Base-by-base conservation (phyloP, 2,113 vertebrate species). In the Melanotaenia duboulayi region DNA sequence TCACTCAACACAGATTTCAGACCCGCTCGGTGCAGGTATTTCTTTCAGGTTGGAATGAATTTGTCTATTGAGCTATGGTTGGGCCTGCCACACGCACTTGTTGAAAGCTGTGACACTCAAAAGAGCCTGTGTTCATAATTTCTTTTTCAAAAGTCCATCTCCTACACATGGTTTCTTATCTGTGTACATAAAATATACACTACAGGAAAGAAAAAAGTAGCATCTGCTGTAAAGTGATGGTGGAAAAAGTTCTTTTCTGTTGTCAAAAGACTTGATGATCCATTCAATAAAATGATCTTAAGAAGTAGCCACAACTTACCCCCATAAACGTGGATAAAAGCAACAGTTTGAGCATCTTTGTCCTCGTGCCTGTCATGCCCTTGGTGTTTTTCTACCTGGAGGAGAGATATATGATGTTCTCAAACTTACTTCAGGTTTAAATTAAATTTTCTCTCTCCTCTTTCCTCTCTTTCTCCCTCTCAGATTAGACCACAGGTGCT, bases 1-100 rank as follows among this genome's bases (percentile, higher is more conserved):
- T 93, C 92, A 93, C 88, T 93, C 93, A 94, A 84, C 90, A 89
- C 90, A 90, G 89, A 90, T 91, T 91, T 90, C 84, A 87, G 80
- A 42, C 24, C 70, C 77, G 81, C 56, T 74, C 85, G 67, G 77
- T 39, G 80, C 78, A 73, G 84, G 86, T 87, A 90, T 92, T 90
- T 90, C 77, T 90, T 83, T 92, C 87, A 89, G 78, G 86, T 65
- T 24, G 28, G 80, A 81, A 90, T 89, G 89, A 91, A 89, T 92
- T 87, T 91, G 81, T 82, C 87, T 84, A 87, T 89, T 89, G 80
- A 92, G 85, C 75, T 71, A 44, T 44, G 66, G 81, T 74, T 59
- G 71, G 74, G 66, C 81, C 82, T 55, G 83, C 82, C 65, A 59
- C 86, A 84, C 16, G 7, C 86, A 86, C 83, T 82, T 84, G 87